Conservation (phyloP, 2,113 vertebrate species). For the Marmota monax region DNA sequence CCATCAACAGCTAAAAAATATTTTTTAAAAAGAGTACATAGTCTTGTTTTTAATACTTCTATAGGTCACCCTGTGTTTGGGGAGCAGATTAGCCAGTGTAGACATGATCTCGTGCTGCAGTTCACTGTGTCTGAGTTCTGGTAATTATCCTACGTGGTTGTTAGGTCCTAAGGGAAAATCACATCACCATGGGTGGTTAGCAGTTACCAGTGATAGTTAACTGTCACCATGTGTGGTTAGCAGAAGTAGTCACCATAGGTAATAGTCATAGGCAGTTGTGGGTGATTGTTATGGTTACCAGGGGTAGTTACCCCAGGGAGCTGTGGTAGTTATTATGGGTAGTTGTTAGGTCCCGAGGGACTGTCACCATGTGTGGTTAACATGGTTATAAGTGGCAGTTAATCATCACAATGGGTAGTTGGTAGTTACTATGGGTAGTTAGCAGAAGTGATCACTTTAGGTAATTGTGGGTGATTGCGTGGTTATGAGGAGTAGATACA, state of each 20-base stretch:
- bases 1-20: too few species aligned
- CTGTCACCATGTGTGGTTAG: neutral
- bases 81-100: neutral
- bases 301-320: neutral
- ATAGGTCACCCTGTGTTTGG: neutral
- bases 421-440: neutral
- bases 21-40: neutral
- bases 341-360: neutral
- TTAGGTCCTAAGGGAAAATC: too few species aligned
- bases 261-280: neutral
- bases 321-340: neutral
- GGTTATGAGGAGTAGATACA: too few species aligned
- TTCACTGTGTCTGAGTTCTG: neutral
- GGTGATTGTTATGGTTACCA: neutral
- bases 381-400: neutral
- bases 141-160: neutral
- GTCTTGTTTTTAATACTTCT: neutral
- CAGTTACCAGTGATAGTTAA: too few species aligned
- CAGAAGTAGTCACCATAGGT: neutral
- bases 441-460: too few species aligned
- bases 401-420: neutral
- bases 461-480: too few species aligned
- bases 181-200: too few species aligned
- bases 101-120: fast-evolving
- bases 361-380: neutral